phyloP scores from a whole-genome alignment of 1,140 invertebrate genomes.

The Sarcophaga bullata region DNA sequence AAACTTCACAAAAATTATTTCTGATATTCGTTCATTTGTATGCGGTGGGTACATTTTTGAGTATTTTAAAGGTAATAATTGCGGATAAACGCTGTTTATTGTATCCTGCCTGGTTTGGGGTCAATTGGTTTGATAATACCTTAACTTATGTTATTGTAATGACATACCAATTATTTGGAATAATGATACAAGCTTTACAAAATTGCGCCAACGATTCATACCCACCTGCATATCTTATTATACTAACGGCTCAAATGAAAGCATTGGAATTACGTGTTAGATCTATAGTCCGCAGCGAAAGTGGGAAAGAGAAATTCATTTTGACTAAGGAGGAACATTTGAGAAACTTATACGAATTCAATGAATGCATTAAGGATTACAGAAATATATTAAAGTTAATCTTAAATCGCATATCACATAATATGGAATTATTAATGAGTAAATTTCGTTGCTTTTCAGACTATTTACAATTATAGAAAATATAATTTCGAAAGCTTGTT shows the following conservation, averaged over 20 bases:
- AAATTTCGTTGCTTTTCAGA: background rate
- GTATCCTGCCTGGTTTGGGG: constrained; percentile 57
- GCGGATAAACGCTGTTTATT: constrained; percentile 47
- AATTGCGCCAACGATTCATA: constrained; percentile 59
- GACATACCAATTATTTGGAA: constrained; percentile 53
- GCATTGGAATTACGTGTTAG: constrained; percentile 53
- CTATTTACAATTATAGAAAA: constrained; percentile 53
- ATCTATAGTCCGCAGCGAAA: constrained; percentile 43
- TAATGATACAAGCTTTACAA: constrained; percentile 55
- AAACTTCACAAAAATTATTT: constrained; percentile 46
- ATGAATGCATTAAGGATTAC: constrained; percentile 53
- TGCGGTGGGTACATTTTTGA: constrained; percentile 53
- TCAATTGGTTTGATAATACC: constrained; percentile 52
- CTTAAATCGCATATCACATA: background rate
- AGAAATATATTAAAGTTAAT: constrained; percentile 46
- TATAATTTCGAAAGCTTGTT: constrained; percentile 53
- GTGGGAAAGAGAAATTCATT: background rate
- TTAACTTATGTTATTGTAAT: constrained; percentile 45
- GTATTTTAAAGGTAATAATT: constrained; percentile 50
- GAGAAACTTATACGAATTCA: constrained; percentile 43
- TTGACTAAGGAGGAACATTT: background rate
- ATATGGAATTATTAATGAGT: background rate
- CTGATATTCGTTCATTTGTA: constrained; percentile 52
- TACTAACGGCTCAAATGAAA: constrained; percentile 57
- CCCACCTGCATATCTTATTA: constrained; percentile 56